phyloP scores from a whole-genome alignment of 2,113 vertebrate genomes.

The Oryzias celebensis region DNA sequence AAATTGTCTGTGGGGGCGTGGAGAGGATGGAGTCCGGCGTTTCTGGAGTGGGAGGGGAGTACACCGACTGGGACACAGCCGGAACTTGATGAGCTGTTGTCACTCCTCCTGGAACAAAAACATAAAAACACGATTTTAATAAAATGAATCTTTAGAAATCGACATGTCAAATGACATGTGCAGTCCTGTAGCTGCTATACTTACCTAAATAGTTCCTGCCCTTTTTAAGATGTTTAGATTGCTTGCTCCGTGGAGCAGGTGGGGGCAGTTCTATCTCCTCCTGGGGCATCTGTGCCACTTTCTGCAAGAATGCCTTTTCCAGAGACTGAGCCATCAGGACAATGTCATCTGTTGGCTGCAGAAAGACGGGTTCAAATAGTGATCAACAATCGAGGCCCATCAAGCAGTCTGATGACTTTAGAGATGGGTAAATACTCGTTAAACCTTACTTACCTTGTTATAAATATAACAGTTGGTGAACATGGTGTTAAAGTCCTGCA shows the following conservation, averaged over 20 bases:
- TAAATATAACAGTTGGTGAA: conserved; percentile 98
- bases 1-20: conserved; percentile 83
- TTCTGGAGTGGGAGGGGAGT: conserved; percentile 82
- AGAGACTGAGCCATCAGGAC: conserved; percentile 94
- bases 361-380: background rate
- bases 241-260: conserved; percentile 82
- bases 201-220: conserved; percentile 75
- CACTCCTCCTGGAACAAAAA: conserved; percentile 70
- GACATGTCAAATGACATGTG: background rate
- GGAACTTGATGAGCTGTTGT: conserved; percentile 90
- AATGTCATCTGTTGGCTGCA: conserved; percentile 90
- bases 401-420: no score
- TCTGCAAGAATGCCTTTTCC: conserved; percentile 93
- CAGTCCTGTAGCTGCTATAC: background rate
- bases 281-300: conserved; percentile 92
- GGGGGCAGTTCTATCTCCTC: conserved; percentile 87
- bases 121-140: background rate
- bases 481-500: conserved; percentile 98
- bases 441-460: conserved; percentile 85
- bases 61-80: conserved; percentile 85
- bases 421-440: no score
- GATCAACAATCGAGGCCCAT: no score
- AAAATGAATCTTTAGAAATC: fast-evolving
- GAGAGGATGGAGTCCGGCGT: conserved; percentile 85
- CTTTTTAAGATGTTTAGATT: conserved; percentile 79